These are phyloP conservation scores for Cylloceria caligata DNA, from an alignment of 2,888 invertebrate genomes.

Conservation along the genomic window DNA sequence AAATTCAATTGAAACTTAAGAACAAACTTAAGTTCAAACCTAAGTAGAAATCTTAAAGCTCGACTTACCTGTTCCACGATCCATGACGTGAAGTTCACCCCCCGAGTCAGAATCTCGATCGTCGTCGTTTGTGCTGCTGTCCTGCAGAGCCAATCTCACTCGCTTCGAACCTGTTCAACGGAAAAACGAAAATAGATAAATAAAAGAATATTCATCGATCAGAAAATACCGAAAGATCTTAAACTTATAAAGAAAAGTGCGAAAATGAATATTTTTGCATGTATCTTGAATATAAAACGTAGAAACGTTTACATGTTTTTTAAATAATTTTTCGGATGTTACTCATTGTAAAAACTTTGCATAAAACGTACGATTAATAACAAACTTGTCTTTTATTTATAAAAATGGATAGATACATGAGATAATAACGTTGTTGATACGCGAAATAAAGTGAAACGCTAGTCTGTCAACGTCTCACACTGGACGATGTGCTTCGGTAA, in stretches of 20 bases:
- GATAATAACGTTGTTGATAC: neutral
- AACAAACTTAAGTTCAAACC: neutral
- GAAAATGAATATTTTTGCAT: neutral
- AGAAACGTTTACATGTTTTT: too few species aligned
- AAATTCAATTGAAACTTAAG: neutral
- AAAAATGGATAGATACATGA: neutral
- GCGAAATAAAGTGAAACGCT: neutral
- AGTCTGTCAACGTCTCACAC: neutral
- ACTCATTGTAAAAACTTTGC: neutral
- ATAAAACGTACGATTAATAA: neutral
- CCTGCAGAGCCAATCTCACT: constrained; percentile 85
- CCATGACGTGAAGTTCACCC: constrained; percentile 74
- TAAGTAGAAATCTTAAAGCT: neutral
- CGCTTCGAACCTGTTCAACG: constrained; percentile 84
- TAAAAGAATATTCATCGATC: neutral
- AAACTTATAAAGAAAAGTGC: neutral
- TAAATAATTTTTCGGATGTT: too few species aligned
- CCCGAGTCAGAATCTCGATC: constrained; percentile 84
- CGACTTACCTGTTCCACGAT: constrained; percentile 73
- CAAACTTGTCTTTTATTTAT: neutral
- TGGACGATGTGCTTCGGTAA: neutral
- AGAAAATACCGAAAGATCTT: neutral
- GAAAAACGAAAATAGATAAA: constrained; percentile 25
- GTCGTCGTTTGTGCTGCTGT: constrained; percentile 84
- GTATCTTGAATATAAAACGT: neutral